Base-by-base conservation (phyloP, 2,888 invertebrate genomes). In the Julus scanicus region DNA sequence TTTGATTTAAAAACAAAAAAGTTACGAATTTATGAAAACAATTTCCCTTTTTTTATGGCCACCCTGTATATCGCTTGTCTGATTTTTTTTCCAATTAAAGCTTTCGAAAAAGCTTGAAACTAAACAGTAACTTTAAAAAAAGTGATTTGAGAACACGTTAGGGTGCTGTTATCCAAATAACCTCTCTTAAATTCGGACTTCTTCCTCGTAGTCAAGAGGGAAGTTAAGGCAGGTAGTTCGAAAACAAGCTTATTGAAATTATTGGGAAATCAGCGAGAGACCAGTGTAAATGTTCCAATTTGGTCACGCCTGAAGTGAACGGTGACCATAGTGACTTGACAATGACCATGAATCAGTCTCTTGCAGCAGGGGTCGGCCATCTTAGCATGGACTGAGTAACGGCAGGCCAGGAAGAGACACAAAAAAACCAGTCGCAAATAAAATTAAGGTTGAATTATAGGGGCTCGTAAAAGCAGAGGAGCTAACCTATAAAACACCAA, bases 401-500 rank as follows among this genome's bases (percentile, higher is more conserved):
- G 71, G 71, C 71, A 20, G 29, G n/a, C 71, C 20, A 71, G 71
- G 71, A 71, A 71, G 29, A 71, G 71, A 71, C 71, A 71, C 29
- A 71, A 71, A 44, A 44, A 71, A 71, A 71, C 29, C 71, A 29
- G 71, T 71, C 71, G n/a, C 71, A 71, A 71, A 71, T 71, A 71
- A 71, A 71, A 71, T 71, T 71, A 71, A 29, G 71, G 71, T 29
- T 71, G 71, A 71, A 71, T 29, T 71, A 71, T 71, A 71, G 71
- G 29, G 29, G 71, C 71, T 71, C 71, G 71, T 71, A 71, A 71
- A 71, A 71, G 71, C 71, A 29, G 71, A 71, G 71, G 71, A 71
- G 71, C 71, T 71, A 71, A 71, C 71, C 63, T 71, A 71, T 71
- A 71, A 71, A 71, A 71, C 71, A 71, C 71, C 71, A 71, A 71